These are phyloP conservation scores for Lobophora halterata DNA, from an alignment of 2,888 invertebrate species.

Conservation along the genomic window DNA sequence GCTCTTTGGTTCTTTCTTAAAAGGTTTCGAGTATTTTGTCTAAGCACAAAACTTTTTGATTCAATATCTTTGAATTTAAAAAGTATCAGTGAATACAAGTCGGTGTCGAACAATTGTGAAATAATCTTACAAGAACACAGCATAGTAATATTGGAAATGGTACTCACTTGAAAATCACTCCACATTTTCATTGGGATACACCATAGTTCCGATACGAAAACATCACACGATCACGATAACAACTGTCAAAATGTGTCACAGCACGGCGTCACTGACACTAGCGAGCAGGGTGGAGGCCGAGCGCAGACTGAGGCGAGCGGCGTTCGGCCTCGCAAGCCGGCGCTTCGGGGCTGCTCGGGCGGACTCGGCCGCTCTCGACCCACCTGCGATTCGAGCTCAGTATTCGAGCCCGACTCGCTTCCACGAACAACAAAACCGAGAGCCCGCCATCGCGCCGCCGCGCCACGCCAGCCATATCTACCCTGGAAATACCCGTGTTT, in stretches of 20 bases:
- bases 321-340: conserved; percentile 42
- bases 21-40: conserved; percentile 7
- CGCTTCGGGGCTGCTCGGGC: conserved; percentile 44
- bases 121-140: conserved; percentile 12
- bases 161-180: conserved; percentile 79
- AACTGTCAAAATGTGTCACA: conserved; percentile 75
- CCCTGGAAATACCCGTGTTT: conserved; percentile 50
- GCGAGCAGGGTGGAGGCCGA: conserved; percentile 64
- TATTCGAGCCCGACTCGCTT: no score
- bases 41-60: conserved; percentile 24
- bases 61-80: conserved; percentile 33
- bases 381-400: no score
- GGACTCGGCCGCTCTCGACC: conserved; percentile 47
- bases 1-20: background rate
- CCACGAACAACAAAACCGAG: conserved; percentile 72
- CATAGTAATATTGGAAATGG: conserved; percentile 12
- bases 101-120: conserved; percentile 34
- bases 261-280: conserved; percentile 65
- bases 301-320: conserved; percentile 66
- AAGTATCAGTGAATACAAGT: conserved; percentile 40
- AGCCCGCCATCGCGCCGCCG: conserved; percentile 42
- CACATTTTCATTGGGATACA: conserved; percentile 81
- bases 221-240: conserved; percentile 79
- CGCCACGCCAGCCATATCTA: conserved; percentile 47
- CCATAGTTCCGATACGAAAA: conserved; percentile 80